Base-by-base conservation (phyloP, 37 sponge, comb jelly and placozoan species). In the Geodia barretti region DNA sequence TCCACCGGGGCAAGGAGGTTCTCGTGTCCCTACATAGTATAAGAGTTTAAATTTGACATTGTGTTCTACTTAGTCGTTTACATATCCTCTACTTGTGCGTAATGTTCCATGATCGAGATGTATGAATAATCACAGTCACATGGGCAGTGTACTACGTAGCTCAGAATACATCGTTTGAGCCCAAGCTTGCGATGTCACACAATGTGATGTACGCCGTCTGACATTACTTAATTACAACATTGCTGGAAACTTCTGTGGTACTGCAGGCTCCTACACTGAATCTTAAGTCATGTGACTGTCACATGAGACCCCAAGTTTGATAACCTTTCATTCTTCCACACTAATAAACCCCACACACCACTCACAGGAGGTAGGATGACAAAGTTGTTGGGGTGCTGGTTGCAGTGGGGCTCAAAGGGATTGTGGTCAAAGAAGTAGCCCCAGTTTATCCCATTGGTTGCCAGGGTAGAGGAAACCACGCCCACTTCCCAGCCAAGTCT, bases 341-440 rank as follows among this genome's bases (percentile, higher is more conserved):
- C 11, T 58, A 58, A 58, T 58, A 19, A n/a, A 21, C 19, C 11
- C 11, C 60, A 58, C 11, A 21, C 19, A 11, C 67, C 14, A 11
- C 41, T 60, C 47, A 25, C 41, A 71, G 28, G 88, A 83, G 8
- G 88, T 77, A 4, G 82, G 64, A 1, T 83, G 42, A 40, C 82
- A 37, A 36, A 83, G 63, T 40, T 87, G 82, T 62, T 87, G 82
- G 25, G 88, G 88, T 39, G 82, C 83, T 29, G 73, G 28, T 76
- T 87, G 82, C 54, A 82, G 82, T 54, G 82, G 88, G 39, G 88
- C 83, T 33, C 75, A 71, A 67, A 60, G 74, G 1, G 82, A 83
- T 64, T 87, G 75, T 87, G 88, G 39, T 87, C 88, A 73, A 87
- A 64, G 70, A 82, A 87, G 75, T 82, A 82, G 36, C 88, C 88